A percentile compares a stretch with the other conserved stretches of the same genome.
Conservation (phyloP, 2,888 invertebrate genomes). For the Amblyjoppa proteus region DNA sequence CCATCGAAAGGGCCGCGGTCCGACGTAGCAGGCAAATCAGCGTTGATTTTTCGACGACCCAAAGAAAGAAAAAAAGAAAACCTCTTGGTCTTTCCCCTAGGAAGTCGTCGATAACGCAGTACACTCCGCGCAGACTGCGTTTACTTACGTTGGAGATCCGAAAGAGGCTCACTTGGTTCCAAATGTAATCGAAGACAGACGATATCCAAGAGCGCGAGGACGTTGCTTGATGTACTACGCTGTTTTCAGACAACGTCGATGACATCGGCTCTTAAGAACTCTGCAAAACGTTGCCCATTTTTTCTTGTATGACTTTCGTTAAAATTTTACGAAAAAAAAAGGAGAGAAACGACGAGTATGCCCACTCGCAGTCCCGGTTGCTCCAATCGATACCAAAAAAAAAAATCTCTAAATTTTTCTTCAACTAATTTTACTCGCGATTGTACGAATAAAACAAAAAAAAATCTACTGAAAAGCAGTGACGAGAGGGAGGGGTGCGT, state of each 20-base stretch:
- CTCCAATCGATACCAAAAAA: neutral
- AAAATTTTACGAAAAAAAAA: constrained; percentile 18
- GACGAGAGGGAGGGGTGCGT: neutral
- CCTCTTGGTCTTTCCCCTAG: neutral
- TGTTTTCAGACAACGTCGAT: constrained; percentile 83
- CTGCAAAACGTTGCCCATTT: constrained; percentile 80
- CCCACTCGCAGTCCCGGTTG: constrained; percentile 7
- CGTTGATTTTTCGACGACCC: neutral
- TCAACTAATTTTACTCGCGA: neutral
- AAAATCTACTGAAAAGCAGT: neutral
- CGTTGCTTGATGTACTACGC: constrained; percentile 82
- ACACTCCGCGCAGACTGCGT: constrained; percentile 23
- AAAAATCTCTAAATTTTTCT: neutral
- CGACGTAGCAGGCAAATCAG: constrained; percentile 2
- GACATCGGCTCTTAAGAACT: constrained; percentile 84
- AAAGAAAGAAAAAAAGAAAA: neutral
- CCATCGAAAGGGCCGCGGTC: neutral
- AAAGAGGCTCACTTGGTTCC: constrained; percentile 84
- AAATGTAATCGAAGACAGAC: constrained; percentile 84
- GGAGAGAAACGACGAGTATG: neutral
- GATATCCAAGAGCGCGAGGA: constrained; percentile 84
- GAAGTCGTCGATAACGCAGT: neutral
- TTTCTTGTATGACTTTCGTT: constrained; percentile 25
- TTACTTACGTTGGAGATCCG: constrained; percentile 83
- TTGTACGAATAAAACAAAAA: neutral